phyloP scores from a whole-genome alignment of 2,113 vertebrate genomes.

The Corythoichthys haematopterus region DNA sequence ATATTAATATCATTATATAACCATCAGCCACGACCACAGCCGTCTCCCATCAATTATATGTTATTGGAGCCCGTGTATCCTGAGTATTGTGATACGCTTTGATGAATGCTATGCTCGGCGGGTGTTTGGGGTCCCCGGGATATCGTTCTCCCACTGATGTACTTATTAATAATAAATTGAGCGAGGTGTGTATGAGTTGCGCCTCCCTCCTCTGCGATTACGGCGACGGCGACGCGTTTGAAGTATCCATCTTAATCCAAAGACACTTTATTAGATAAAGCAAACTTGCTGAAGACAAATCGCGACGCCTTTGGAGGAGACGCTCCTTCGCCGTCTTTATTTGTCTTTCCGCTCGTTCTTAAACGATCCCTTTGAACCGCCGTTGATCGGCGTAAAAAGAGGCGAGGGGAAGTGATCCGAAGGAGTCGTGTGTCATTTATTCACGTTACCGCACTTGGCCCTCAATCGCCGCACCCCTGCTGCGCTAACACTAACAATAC shows the following conservation, averaged over 20 bases:
- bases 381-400: constrained; percentile 29
- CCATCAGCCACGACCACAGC: constrained; percentile 62
- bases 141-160: constrained; percentile 77
- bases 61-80: constrained; percentile 76
- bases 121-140: constrained; percentile 72
- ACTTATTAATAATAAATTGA: constrained; percentile 83
- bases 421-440: constrained; percentile 54
- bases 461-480: constrained; percentile 26
- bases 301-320: constrained; percentile 42
- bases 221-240: constrained; percentile 75
- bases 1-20: constrained; percentile 56
- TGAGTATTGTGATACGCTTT: constrained; percentile 76
- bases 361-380: constrained; percentile 27
- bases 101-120: constrained; percentile 73
- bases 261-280: constrained; percentile 80
- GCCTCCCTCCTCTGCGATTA: constrained; percentile 76
- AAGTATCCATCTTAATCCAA: constrained; percentile 79
- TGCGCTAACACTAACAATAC: constrained; percentile 63
- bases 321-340: constrained; percentile 22
- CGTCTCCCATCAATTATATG: constrained; percentile 74
- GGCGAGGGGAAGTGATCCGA: constrained; percentile 7
- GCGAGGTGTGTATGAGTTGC: constrained; percentile 75
- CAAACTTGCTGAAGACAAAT: constrained; percentile 78
- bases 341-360: constrained; percentile 18
- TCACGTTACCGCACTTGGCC: constrained; percentile 30